Percentiles rank a stretch among this genome's conserved stretches.
Conservation (phyloP, 2,797 vertebrate species). For the Potorous gilbertii region DNA sequence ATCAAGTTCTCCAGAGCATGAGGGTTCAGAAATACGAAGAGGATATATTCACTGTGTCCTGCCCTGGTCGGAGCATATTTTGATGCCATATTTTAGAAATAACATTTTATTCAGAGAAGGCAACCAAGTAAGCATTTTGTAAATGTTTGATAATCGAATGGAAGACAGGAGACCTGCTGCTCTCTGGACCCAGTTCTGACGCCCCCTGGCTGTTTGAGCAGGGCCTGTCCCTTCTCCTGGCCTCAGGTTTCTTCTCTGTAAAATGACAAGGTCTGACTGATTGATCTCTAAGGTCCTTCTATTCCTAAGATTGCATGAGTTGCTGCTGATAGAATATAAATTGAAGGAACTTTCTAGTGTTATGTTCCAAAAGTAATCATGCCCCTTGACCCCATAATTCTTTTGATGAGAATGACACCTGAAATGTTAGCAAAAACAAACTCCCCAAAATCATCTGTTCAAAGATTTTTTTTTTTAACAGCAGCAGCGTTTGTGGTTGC, state of each 20-base stretch:
- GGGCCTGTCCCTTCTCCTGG: not conserved
- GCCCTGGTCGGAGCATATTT: not conserved
- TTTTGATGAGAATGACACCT: not conserved
- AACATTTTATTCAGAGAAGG: not conserved
- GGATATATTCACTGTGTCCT: not conserved
- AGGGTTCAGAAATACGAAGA: not conserved
- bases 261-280: not conserved
- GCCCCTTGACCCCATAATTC: not conserved
- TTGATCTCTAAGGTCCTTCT: not conserved
- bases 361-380: not conserved
- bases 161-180: not conserved
- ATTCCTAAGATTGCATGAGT: not conserved
- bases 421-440: not conserved
- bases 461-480: not conserved
- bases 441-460: not conserved
- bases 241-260: not conserved
- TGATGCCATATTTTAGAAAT: not conserved
- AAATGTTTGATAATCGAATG: not conserved
- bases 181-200: not conserved
- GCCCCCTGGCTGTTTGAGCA: not conserved
- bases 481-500: not conserved
- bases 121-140: not conserved
- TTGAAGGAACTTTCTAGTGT: not conserved
- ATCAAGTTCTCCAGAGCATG: not conserved
- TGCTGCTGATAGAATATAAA: not conserved